Evolutionary conservation across 2,888 invertebrate species (phyloP).

Genomic region (Deilephila elpenor): DNA sequence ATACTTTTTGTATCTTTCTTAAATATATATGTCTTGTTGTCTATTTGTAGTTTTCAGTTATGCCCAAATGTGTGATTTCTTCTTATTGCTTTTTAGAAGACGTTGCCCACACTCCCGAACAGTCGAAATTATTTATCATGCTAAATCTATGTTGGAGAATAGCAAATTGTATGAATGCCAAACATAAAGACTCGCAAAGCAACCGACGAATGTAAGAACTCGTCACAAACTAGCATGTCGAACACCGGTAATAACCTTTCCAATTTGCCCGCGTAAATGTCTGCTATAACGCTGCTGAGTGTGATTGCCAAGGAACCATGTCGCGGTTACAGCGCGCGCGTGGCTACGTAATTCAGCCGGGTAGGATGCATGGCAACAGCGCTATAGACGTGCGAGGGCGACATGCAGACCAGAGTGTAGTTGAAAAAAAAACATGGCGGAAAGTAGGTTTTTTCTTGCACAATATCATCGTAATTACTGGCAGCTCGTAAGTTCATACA

Average conservation of each 20-base stretch:
- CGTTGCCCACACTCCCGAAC: slow-evolving; percentile 43
- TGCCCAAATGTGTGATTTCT: not conserved
- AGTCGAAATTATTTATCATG: slow-evolving; percentile 60
- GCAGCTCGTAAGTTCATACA: slow-evolving; percentile 13
- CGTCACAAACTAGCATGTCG: slow-evolving; percentile 7
- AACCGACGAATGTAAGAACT: slow-evolving; percentile 46
- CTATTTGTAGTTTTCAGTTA: not conserved
- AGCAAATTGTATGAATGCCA: slow-evolving; percentile 63
- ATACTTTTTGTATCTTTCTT: not conserved
- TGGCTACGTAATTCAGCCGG: slow-evolving; percentile 45
- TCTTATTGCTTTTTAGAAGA: slow-evolving; percentile 28
- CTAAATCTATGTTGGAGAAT: slow-evolving; percentile 55
- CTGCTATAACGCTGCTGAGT: slow-evolving; percentile 41
- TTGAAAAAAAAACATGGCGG: slow-evolving; percentile 41
- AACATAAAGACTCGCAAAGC: slow-evolving; percentile 53
- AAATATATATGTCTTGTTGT: not conserved
- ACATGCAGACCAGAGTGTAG: slow-evolving; percentile 51
- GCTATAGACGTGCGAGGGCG: slow-evolving; percentile 52
- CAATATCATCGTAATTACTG: slow-evolving; percentile 35
- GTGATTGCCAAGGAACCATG: slow-evolving; percentile 38
- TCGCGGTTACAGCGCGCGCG: slow-evolving; percentile 27
- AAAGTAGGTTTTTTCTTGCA: slow-evolving; percentile 25
- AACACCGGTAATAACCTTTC: slow-evolving; percentile 35
- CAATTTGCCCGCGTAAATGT: slow-evolving; percentile 46
- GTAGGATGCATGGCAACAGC: slow-evolving; percentile 57